Evolutionary conservation across 2,797 vertebrate genomes (phyloP).

Genomic region (Sardinella longiceps): DNA sequence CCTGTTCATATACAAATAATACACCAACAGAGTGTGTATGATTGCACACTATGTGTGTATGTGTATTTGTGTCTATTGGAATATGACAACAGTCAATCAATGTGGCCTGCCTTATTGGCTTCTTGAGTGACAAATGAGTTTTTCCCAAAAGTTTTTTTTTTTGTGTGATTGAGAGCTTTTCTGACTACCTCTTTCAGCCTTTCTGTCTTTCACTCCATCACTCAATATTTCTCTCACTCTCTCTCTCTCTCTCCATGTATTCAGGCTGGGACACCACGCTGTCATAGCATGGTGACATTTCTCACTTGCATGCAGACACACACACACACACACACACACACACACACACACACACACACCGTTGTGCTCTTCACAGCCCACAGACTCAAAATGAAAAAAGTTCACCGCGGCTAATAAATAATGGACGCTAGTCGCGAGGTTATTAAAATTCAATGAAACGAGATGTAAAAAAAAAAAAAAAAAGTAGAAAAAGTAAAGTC

Average conservation of each 20-base stretch:
- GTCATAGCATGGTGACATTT: constrained; percentile 5
- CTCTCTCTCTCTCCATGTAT: constrained; percentile 12
- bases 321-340: background rate
- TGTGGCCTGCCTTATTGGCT: background rate
- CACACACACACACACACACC: background rate
- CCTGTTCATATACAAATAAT: background rate
- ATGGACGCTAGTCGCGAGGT: background rate
- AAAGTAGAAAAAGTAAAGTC: background rate
- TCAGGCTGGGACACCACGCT: background rate
- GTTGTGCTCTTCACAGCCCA: background rate
- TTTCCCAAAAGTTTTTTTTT: background rate
- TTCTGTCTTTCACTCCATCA: background rate
- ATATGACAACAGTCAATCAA: background rate
- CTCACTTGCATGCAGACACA: background rate
- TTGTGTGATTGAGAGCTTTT: background rate
- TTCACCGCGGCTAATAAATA: constrained; percentile 35
- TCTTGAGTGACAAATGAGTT: background rate
- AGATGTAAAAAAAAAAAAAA: background rate
- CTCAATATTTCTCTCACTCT: background rate
- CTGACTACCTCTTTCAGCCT: background rate
- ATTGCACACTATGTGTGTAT: background rate
- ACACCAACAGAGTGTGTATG: no score
- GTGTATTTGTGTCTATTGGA: background rate
- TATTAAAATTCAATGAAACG: constrained; percentile 27
- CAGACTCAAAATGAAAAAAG: constrained; percentile 10